Percentiles rank a stretch among this genome's conserved stretches.
Evolutionary conservation across 1,140 invertebrate genomes (phyloP).

Genomic region (Teleopsis dalmanni): DNA sequence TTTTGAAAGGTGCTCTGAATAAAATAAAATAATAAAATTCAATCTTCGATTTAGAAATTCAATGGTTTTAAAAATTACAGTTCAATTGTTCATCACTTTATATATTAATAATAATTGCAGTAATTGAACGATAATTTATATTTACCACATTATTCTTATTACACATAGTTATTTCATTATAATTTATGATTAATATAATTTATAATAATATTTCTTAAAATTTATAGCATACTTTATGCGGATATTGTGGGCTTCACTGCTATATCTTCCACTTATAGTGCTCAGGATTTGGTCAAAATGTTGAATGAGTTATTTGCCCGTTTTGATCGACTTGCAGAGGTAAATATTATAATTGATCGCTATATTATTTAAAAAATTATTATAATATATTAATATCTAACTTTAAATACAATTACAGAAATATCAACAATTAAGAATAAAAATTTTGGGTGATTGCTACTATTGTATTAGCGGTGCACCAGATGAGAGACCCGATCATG

Average conservation of each 20-base stretch:
- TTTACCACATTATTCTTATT: neutral
- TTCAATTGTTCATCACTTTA: too few relatives aligned
- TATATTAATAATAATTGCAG: too few relatives aligned
- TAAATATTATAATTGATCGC: constrained; percentile 42
- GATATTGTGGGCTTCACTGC: constrained; percentile 92
- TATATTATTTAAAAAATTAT: neutral
- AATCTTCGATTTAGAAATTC: too few relatives aligned
- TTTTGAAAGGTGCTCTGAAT: too few relatives aligned
- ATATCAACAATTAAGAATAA: constrained; percentile 89
- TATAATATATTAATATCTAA: neutral
- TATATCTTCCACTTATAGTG: constrained; percentile 89
- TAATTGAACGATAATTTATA: too few relatives aligned
- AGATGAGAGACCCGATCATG: constrained; percentile 80
- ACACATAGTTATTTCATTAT: neutral
- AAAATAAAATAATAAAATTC: too few relatives aligned
- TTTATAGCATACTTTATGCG: constrained; percentile 72
- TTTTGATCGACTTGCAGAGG: constrained; percentile 85
- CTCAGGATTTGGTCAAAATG: constrained; percentile 87
- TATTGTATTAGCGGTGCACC: constrained; percentile 92
- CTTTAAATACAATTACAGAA: constrained; percentile 49
- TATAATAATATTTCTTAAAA: too few relatives aligned
- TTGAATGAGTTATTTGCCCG: constrained; percentile 89
- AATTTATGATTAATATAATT: constrained; percentile 1
- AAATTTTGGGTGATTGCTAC: constrained; percentile 93
- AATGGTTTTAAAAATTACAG: too few relatives aligned